Base-by-base conservation (phyloP, 92 coral and sea anemone species). In the Muricea muricata region DNA sequence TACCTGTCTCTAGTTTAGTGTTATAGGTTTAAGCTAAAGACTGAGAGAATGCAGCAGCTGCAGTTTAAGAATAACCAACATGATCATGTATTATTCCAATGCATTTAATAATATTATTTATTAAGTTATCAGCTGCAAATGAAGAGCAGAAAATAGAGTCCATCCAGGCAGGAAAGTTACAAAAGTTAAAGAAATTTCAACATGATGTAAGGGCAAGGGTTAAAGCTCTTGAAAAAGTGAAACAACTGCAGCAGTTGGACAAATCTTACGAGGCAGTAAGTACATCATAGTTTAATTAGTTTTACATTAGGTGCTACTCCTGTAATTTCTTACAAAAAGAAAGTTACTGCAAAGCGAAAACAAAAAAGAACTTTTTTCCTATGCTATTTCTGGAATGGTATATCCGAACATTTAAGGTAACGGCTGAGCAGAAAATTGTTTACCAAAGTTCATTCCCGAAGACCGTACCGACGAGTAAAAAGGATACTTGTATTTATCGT, bases 401-500 rank as follows among this genome's bases (percentile, higher is more conserved):
- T 26, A 57, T 20, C 0, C 7, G 35, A 3, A 10, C n/a, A 37
- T 33, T 39, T 10, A 20, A 78, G 83, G 83, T 78, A 65, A 78
- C 71, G 18, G 83, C 83, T 33, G 99, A 92, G 57, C 91, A 94
- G 71, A 97, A 97, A 68, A 93, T 97, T 20, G 90, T 97, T 40
- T 95, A 91, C n/a, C 99, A 97, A 65, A 97, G 99, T 83, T 97
- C 98, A 55, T 90, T 97, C 68, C 97, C 99, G 18, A 89, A 87
- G 50, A 73, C 78, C 48, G 86, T 97, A 65, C 94, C 98, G 24
- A 89, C 89, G 24, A 66, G 80, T 34, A 87, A 84, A 32, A 90
- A 91, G 33, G 98, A 97, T 61, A 94, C 97, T 15, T 97, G 99
- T 85, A 90, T 91, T 9, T 97, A 90, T 92, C 97, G 98, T 13